Conservation (phyloP, 2,113 vertebrate genomes). For the Aldabrachelys gigantea region DNA sequence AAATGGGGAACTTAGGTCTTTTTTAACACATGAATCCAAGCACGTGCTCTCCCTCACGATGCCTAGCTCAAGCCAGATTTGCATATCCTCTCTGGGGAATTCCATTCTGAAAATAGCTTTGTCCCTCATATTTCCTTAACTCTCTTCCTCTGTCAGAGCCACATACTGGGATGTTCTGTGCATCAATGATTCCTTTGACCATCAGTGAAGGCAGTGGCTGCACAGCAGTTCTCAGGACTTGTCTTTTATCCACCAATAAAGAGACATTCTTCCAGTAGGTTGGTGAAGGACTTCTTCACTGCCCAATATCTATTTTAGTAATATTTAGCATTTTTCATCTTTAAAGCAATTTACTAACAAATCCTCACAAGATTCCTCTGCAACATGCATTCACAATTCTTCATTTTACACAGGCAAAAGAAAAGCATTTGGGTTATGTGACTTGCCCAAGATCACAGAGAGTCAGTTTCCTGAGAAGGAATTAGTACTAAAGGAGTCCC, state of each 20-base stretch:
- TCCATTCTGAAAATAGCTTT: background rate
- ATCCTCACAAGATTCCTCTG: slow-evolving; percentile 30
- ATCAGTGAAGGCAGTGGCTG: background rate
- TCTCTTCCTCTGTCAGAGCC: background rate
- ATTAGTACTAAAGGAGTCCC: background rate
- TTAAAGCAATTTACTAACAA: background rate
- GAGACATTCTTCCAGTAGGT: background rate
- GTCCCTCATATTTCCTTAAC: background rate
- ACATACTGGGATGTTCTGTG: background rate
- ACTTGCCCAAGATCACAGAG: slow-evolving; percentile 36
- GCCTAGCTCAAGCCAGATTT: background rate
- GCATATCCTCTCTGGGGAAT: background rate
- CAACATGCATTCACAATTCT: background rate
- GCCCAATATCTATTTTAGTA: slow-evolving; percentile 3
- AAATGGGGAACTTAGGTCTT: background rate
- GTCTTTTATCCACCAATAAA: background rate
- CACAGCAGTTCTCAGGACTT: background rate
- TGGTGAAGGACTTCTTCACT: background rate
- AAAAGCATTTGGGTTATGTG: background rate
- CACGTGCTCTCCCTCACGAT: background rate
- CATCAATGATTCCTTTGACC: background rate
- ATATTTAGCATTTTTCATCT: background rate
- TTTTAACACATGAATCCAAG: background rate
- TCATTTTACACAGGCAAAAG: slow-evolving; percentile 30
- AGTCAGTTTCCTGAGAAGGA: background rate